phyloP scores from a whole-genome alignment of 2,888 invertebrate species.

The Metellina segmentata region DNA sequence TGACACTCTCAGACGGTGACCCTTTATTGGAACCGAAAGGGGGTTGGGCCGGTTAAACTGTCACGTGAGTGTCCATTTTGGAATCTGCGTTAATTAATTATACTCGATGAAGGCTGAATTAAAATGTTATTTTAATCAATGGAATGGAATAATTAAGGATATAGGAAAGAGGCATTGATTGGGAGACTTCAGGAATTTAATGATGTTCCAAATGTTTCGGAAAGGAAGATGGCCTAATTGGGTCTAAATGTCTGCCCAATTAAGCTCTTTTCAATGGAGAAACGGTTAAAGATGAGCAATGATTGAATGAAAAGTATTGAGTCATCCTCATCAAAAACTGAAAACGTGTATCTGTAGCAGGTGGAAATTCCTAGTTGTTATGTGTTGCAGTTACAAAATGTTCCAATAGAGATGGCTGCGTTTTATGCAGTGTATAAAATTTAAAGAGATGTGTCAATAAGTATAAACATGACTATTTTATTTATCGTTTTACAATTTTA shows the following conservation, averaged over 20 bases:
- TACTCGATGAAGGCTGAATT: constrained; percentile 48
- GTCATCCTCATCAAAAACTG: background rate
- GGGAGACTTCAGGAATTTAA: background rate
- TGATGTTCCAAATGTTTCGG: background rate
- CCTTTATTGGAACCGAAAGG: constrained; percentile 36
- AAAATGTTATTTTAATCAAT: constrained; percentile 53
- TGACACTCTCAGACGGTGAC: constrained; percentile 34
- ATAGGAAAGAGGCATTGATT: background rate
- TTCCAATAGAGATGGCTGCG: too few relatives aligned
- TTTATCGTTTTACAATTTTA: too few relatives aligned
- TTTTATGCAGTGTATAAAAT: too few relatives aligned
- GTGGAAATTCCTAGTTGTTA: too few relatives aligned
- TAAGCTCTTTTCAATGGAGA: background rate
- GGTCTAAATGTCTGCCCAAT: background rate
- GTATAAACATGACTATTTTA: too few relatives aligned
- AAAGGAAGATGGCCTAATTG: background rate
- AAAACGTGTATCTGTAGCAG: too few relatives aligned
- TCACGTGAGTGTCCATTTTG: constrained; percentile 24
- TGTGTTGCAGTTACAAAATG: too few relatives aligned
- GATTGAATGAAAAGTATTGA: too few relatives aligned
- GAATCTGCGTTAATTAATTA: constrained; percentile 53
- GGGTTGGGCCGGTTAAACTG: constrained; percentile 21
- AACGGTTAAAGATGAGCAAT: background rate
- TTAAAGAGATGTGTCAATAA: too few relatives aligned
- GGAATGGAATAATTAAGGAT: constrained; percentile 38